Base-by-base conservation (phyloP, 2,888 invertebrate species). In the Coleophora flavipennella region DNA sequence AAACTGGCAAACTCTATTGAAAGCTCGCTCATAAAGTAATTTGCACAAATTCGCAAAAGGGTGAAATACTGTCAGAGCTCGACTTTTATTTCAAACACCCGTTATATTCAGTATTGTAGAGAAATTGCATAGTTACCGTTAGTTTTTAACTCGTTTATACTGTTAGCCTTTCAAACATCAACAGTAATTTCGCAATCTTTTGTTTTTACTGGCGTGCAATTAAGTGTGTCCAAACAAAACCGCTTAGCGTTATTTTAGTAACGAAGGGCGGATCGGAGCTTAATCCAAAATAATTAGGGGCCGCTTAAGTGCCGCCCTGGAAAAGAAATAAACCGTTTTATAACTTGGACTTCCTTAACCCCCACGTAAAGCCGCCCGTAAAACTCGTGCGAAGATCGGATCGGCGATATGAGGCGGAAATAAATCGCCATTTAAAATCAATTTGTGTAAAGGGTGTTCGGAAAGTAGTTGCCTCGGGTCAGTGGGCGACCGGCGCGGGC, bases 351-450 rank as follows among this genome's bases (percentile, higher is more conserved):
- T 78, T 80, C 75, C 70, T 80, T 74, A 78, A 76, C 76, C 81
- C n/a, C 80, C 59, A 67, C 67, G 70, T 76, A 78, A 79, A 78
- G 74, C 78, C 75, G 62, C 55, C 71, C 70, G 79, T 84, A 80
- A 81, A 81, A 78, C 77, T 79, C 75, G 74, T 74, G 76, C 72
- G 66, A 75, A 81, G 84, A 83, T 83, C 78, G 81, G 84, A 67
- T 74, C 66, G 66, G 64, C 72, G 84, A 84, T 83, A 84, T 84
- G 84, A 64, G 76, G 72, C 80, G 80, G 84, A 84, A 83, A 83
- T 83, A 83, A 83, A 80, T 81, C 78, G 81, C 78, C 74, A 77
- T 84, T 84, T 84, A 83, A 84, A 84, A 83, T 81, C 84, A 84
- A 84, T 84, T 84, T 84, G 84, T 84, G 83, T 83, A 73, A 77